phyloP scores from a whole-genome alignment of 2,797 vertebrate species.

The Rhinichthys osculus region DNA sequence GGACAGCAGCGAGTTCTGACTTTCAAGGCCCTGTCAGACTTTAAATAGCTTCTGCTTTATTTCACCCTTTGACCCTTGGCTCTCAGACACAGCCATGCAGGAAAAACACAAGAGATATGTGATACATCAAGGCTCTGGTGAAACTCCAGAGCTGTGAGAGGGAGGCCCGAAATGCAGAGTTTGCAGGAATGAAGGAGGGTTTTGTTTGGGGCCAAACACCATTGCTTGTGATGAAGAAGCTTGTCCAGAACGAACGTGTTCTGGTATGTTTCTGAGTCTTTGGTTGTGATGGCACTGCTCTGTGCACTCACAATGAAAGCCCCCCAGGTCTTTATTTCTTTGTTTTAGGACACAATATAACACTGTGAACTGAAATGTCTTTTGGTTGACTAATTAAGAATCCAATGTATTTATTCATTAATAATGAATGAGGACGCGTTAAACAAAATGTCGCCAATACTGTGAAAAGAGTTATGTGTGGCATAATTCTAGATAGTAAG shows the following conservation, averaged over 20 bases:
- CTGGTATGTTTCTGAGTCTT: conserved; percentile 8
- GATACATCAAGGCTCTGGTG: conserved; percentile 77
- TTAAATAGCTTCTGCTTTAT: conserved; percentile 84
- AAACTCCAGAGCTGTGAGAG: conserved; percentile 75
- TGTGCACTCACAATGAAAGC: neutral
- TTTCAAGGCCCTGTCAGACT: conserved; percentile 80
- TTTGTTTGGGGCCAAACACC: conserved; percentile 66
- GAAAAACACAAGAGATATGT: conserved; percentile 82
- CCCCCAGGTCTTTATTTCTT: neutral
- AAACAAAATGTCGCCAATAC: conserved; percentile 11
- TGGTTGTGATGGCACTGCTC: conserved; percentile 4
- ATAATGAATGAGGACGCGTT: conserved; percentile 26
- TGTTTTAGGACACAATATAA: conserved; percentile 6
- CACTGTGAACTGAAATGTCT: neutral
- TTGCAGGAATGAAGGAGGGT: conserved; percentile 76
- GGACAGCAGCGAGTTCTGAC: conserved; percentile 73
- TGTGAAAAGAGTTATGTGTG: conserved; percentile 17
- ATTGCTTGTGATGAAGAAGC: conserved; percentile 10
- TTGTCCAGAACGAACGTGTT: conserved; percentile 1
- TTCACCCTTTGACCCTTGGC: conserved; percentile 80
- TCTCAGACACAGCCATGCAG: conserved; percentile 78
- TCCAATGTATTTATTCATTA: conserved; percentile 22
- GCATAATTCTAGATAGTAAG: neutral
- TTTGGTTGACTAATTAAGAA: conserved; percentile 40
- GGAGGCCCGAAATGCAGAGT: conserved; percentile 73